Evolutionary conservation across 2,797 vertebrate genomes (phyloP), one percentile per base, ranked within the genome.

Genomic region (Pseudopleuronectes americanus): DNA sequence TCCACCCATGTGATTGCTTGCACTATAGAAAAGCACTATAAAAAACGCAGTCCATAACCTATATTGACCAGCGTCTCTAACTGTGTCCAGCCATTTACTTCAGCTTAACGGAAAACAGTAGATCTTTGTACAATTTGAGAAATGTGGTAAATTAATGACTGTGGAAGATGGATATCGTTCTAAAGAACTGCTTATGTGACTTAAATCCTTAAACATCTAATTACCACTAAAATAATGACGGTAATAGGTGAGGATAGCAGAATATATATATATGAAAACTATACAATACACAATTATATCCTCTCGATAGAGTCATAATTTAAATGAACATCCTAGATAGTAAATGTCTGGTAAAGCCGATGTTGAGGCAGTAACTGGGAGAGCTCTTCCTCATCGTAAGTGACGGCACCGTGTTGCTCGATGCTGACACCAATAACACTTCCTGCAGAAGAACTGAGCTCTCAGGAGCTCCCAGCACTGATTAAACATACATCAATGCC

Each of bases 391-490:
- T 53, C 51, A 51, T 83, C 81, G 77, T 84, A 77, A 83, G 76
- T 80, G 67, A 56, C n/a, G 26, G 56, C 60, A 41, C 71, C 2
- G 22, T 65, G 57, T 54, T 48, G 63, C 57, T 38, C 69, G 31
- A 62, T 31, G 69, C 81, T 74, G 81, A 84, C 68, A 80, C 60
- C 57, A 36, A 66, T 59, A 72, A 71, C 53, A 38, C 53, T n/a
- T 58, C 70, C 71, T 67, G 66, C 71, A 60, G 77, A 36, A 62
- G 19, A 65, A 79, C 77, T 65, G 75, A 79, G 77, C 58, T 67
- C 74, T 79, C 69, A 57, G 74, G 72, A 70, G 81, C 77, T 78
- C 79, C 68, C 64, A 49, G 60, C 73, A 73, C 84, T 80, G 78
- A 83, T 87, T 73, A 79, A 80, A 64, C 81, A 76, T 58, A 71